Percentiles rank a stretch among this genome's conserved stretches.
phyloP scores from a whole-genome alignment of 37 sponge, comb jelly and placozoan genomes.

The Spongilla lacustris region DNA sequence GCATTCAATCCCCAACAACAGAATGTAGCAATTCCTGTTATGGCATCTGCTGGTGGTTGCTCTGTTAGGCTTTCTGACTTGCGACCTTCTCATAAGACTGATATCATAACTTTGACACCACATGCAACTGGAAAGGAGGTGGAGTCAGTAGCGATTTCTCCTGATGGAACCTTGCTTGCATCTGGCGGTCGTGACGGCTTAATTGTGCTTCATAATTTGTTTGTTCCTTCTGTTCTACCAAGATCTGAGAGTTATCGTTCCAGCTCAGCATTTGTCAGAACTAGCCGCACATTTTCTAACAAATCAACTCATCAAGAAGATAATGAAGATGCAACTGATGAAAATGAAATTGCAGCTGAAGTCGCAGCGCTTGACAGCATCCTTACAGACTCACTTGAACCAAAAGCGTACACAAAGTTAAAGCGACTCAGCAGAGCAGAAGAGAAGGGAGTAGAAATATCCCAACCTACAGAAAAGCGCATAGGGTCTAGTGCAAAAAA shows the following conservation, averaged over 20 bases:
- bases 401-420: not conserved
- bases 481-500: conserved; percentile 23
- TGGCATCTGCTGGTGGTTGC: conserved; percentile 83
- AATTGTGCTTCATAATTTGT: conserved; percentile 66
- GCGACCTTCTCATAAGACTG: conserved; percentile 48
- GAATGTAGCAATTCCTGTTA: conserved; percentile 42
- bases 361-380: conserved; percentile 22
- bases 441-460: conserved; percentile 48
- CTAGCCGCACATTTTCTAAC: not conserved
- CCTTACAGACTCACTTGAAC: not conserved
- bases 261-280: conserved; percentile 13
- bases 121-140: conserved; percentile 79
- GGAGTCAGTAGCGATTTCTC: conserved; percentile 78
- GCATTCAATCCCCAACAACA: conserved; percentile 61
- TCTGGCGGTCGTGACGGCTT: conserved; percentile 83
- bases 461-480: conserved; percentile 19
- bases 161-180: conserved; percentile 77
- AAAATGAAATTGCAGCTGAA: not conserved
- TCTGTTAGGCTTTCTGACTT: conserved; percentile 72
- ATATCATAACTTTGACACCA: conserved; percentile 43
- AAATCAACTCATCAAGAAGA: conserved; percentile 16
- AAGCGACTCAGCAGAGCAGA: conserved; percentile 40
- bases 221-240: conserved; percentile 51
- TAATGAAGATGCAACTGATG: conserved; percentile 13
- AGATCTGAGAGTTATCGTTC: not conserved